These are phyloP conservation scores for Unio pictorum DNA, from an alignment of 2,888 invertebrate genomes.

Conservation along the genomic window DNA sequence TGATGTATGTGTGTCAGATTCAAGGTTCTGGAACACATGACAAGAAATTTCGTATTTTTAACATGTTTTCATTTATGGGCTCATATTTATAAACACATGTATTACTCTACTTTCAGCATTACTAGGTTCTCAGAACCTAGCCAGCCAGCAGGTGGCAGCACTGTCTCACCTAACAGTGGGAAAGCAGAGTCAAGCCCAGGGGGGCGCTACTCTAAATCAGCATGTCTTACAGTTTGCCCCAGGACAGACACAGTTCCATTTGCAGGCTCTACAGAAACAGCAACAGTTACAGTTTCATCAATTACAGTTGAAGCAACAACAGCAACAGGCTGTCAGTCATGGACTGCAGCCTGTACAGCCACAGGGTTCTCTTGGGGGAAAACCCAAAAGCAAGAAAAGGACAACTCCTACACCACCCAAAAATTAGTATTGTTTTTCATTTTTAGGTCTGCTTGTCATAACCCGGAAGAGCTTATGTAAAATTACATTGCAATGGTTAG, in stretches of 20 bases:
- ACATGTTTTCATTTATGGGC: too few species aligned
- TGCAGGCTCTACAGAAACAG: constrained; percentile 49
- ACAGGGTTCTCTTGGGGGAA: constrained; percentile 22
- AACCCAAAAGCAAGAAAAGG: constrained; percentile 61
- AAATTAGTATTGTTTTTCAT: constrained; percentile 9
- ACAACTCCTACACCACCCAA: constrained; percentile 62
- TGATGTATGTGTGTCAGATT: too few species aligned
- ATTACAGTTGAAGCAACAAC: constrained; percentile 45
- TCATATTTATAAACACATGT: background rate
- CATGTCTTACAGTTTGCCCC: constrained; percentile 32
- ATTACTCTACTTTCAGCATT: constrained; percentile 31
- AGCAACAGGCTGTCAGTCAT: constrained; percentile 15
- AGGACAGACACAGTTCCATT: constrained; percentile 16
- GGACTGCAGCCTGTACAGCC: constrained; percentile 17
- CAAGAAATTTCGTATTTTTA: too few species aligned
- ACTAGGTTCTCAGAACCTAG: constrained; percentile 22
- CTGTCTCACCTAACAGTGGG: constrained; percentile 17
- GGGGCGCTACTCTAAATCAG: background rate
- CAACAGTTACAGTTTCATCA: constrained; percentile 50
- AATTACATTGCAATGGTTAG: too few species aligned
- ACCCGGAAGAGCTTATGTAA: too few species aligned
- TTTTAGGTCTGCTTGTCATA: too few species aligned
- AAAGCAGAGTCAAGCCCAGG: constrained; percentile 14
- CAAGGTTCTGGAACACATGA: too few species aligned
- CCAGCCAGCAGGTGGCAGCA: constrained; percentile 42